Evolutionary conservation across 2,888 invertebrate species (phyloP).

Genomic region (Nomada hirtipes): DNA sequence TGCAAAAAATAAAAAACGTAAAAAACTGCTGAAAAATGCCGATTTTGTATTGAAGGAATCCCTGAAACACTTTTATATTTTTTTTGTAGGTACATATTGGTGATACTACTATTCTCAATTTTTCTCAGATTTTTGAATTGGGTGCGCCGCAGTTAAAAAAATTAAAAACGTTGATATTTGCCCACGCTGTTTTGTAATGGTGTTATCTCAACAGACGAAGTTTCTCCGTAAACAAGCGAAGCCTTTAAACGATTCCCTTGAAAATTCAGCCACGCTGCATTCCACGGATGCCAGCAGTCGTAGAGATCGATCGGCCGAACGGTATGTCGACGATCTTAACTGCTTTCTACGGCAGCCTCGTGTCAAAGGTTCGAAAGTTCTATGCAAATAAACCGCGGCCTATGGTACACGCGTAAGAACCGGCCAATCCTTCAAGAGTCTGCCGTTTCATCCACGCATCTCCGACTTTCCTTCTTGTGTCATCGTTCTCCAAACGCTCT

Average conservation of each 20-base stretch:
- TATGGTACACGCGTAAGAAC: conserved; percentile 35
- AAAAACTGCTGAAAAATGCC: no score
- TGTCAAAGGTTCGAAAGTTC: conserved; percentile 65
- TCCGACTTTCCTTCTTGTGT: conserved; percentile 57
- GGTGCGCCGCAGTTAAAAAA: no score
- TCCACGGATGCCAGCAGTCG: background rate
- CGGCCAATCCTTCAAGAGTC: conserved; percentile 34
- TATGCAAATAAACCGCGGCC: conserved; percentile 60
- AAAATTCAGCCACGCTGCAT: conserved; percentile 1
- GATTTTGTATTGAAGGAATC: no score
- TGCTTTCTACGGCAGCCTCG: conserved; percentile 54
- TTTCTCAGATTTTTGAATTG: no score
- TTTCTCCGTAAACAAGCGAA: background rate
- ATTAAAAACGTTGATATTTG: background rate
- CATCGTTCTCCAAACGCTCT: conserved; percentile 24
- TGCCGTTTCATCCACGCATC: conserved; percentile 31
- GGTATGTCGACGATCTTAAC: conserved; percentile 32
- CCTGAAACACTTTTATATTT: no score
- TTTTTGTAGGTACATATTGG: no score
- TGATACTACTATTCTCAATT: no score
- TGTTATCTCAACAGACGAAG: background rate
- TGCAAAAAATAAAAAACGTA: no score
- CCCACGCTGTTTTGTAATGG: background rate
- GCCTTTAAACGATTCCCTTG: background rate
- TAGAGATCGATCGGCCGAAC: conserved; percentile 26